Base-by-base conservation (phyloP, 2,888 invertebrate species). In the Epirrhoe alternata region DNA sequence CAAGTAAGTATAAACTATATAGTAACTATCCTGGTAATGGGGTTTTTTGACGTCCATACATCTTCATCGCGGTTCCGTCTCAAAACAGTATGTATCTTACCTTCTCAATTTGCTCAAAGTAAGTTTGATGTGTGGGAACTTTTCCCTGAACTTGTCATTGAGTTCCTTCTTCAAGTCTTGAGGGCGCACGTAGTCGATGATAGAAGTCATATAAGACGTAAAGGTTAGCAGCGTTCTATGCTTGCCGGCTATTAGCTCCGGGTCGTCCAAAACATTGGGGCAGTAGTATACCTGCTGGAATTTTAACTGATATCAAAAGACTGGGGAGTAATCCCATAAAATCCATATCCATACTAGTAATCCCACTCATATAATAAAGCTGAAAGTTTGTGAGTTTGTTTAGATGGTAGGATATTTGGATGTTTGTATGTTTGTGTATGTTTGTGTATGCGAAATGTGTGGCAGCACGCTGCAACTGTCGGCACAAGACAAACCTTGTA, bases 51-150 rank as follows among this genome's bases (percentile, higher is more conserved):
- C 7, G 5, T 5, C 33, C 7, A 33, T 10, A 10, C 1, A 1
- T 1, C 10, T 3, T 0, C 7, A 7, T 10, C 8, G 38, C 10
- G 10, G 8, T 8, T 8, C 3, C 3, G 7, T 10, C 7, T 7
- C 38, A 38, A 38, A 10, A 45, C 5, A n/a, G 12, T 5, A 16
- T 0, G 0, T 17, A 24, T 42, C n/a, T 52, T 94, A 98, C 98
- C 98, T 99, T 90, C 99, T 95, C 62, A 99, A 93, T 94, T 99
- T 99, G 89, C 99, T 99, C 66, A 99, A 94, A 4, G 99, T 98
- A 35, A 99, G 93, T 84, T 99, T 97, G 72, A 99, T 96, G 78
- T 97, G 96, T 0, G 99, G 99, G 92, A 99, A 99, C 83, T 98
- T 97, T 78, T 98, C 98, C 75, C 96, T 95, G 84, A 99, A 99